Conservation (phyloP, 1,140 invertebrate species). For the Leptopilina boulardi region DNA sequence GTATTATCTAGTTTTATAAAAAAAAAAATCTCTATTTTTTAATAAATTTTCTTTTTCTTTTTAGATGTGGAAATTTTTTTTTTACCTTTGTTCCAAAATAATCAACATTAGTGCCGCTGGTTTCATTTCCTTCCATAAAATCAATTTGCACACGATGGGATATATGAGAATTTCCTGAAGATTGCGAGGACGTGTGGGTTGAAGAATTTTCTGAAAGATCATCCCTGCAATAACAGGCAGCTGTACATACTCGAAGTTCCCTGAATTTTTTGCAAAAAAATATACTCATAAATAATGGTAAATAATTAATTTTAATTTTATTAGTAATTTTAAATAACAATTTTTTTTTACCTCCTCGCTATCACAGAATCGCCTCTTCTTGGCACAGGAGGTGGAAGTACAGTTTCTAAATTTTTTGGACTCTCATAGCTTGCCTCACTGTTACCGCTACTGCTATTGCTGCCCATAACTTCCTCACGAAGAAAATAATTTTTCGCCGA, state of each 20-base stretch:
- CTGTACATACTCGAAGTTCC: constrained; percentile 70
- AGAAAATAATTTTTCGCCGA: constrained; percentile 75
- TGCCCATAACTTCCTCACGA: constrained; percentile 60
- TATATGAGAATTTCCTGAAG: constrained; percentile 59
- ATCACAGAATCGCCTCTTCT: constrained; percentile 66
- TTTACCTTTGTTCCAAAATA: constrained; percentile 69
- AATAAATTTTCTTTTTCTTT: constrained; percentile 2
- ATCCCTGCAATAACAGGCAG: constrained; percentile 71
- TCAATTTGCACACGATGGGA: constrained; percentile 63
- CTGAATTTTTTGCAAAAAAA: constrained; percentile 46
- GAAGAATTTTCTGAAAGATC: constrained; percentile 71
- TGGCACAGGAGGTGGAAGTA: constrained; percentile 72
- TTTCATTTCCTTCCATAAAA: constrained; percentile 64
- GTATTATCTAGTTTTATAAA: no score
- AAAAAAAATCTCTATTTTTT: background rate
- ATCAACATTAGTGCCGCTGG: constrained; percentile 68
- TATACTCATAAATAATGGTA: no score
- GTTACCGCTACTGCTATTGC: constrained; percentile 73
- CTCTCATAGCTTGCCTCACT: constrained; percentile 78
- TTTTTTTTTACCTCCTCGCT: constrained; percentile 40
- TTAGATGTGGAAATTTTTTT: background rate
- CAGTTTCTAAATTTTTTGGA: constrained; percentile 66
- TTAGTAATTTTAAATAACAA: no score
- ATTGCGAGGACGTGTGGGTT: constrained; percentile 66
- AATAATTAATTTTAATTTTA: no score